A percentile compares a stretch with the other conserved stretches of the same genome.
Evolutionary conservation across 2,888 invertebrate genomes (phyloP).

Genomic region (Eilema depressum): DNA sequence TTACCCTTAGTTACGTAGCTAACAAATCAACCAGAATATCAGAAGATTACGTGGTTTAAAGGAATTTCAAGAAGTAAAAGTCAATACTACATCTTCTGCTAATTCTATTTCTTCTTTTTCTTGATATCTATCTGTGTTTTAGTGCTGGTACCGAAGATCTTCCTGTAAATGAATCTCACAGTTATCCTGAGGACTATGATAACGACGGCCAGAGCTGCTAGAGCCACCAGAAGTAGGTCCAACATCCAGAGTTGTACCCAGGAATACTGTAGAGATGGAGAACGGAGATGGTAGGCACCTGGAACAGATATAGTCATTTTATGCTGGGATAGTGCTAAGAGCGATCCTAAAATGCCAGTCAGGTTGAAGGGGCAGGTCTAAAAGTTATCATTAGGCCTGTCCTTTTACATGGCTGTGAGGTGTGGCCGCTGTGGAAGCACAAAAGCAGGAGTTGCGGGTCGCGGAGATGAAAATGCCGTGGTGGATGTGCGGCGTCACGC

Average conservation of each 20-base stretch:
- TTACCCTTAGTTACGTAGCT: too few species aligned
- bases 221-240: slow-evolving; percentile 26
- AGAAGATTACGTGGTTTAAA: neutral
- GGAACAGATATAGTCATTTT: neutral
- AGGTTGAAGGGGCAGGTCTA: too few species aligned
- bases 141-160: slow-evolving; percentile 12
- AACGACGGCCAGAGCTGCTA: slow-evolving; percentile 10
- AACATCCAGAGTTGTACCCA: slow-evolving; percentile 47
- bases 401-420: too few species aligned
- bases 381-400: too few species aligned
- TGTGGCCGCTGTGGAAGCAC: too few species aligned
- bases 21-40: neutral
- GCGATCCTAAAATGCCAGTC: too few species aligned
- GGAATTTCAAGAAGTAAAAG: neutral
- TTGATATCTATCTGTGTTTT: slow-evolving; percentile 16
- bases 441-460: too few species aligned
- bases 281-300: slow-evolving; percentile 47
- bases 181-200: slow-evolving; percentile 8
- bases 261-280: slow-evolving; percentile 34
- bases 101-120: slow-evolving; percentile 36
- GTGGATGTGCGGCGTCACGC: too few species aligned
- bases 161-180: slow-evolving; percentile 21
- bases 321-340: too few species aligned
- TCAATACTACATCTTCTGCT: neutral
- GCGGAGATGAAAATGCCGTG: too few species aligned